phyloP scores from a whole-genome alignment of 2,888 invertebrate species.

The Dicyrtomina minuta region DNA sequence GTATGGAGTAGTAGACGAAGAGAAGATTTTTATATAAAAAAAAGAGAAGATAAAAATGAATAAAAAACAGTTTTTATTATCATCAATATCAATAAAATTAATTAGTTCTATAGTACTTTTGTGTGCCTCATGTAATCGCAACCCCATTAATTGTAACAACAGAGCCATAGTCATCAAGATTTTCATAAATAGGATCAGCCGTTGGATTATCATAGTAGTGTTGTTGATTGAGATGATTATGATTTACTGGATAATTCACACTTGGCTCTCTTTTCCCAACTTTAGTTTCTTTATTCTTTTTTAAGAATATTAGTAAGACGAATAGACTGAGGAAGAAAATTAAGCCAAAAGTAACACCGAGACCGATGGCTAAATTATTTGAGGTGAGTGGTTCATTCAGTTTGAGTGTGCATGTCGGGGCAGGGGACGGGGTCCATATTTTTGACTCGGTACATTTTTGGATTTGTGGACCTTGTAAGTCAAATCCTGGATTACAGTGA shows the following conservation, averaged over 20 bases:
- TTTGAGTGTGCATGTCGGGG: slow-evolving; percentile 44
- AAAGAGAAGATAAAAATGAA: neutral
- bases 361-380: slow-evolving; percentile 38
- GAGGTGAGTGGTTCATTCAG: slow-evolving; percentile 42
- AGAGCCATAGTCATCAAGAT: slow-evolving; percentile 52
- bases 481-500: slow-evolving; percentile 82
- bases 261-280: slow-evolving; percentile 26
- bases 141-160: slow-evolving; percentile 84
- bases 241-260: slow-evolving; percentile 31
- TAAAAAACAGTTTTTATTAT: too few relatives aligned
- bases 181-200: slow-evolving; percentile 52
- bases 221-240: slow-evolving; percentile 30
- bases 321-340: slow-evolving; percentile 35
- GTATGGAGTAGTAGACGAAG: neutral
- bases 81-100: too few relatives aligned
- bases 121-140: slow-evolving; percentile 68
- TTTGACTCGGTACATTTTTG: slow-evolving; percentile 46
- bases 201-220: slow-evolving; percentile 51
- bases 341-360: slow-evolving; percentile 48
- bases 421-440: slow-evolving; percentile 47
- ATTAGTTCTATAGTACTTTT: too few relatives aligned
- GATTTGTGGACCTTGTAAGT: slow-evolving; percentile 30
- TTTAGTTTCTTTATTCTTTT: slow-evolving; percentile 27
- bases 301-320: slow-evolving; percentile 29
- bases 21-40: neutral